phyloP scores from a whole-genome alignment of 2,888 invertebrate species.

The Dicranocentrus wangi region DNA sequence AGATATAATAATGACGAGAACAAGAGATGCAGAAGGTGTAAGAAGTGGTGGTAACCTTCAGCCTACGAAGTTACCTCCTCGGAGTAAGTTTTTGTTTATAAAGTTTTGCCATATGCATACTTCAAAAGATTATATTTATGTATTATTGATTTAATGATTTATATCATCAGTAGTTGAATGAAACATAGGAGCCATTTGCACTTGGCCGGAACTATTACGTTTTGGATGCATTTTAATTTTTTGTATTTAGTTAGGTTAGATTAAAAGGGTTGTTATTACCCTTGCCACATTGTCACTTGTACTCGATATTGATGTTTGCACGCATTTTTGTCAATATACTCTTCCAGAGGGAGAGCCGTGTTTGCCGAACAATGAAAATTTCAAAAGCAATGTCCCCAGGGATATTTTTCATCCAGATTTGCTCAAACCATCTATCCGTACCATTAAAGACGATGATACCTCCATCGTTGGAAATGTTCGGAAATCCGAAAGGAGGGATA shows the following conservation, averaged over 20 bases:
- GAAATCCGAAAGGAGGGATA: too few relatives aligned
- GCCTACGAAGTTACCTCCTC: slow-evolving; percentile 31
- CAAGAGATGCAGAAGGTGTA: background rate
- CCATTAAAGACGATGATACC: background rate
- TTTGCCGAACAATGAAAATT: slow-evolving; percentile 4
- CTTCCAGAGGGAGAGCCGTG: background rate
- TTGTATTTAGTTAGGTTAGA: background rate
- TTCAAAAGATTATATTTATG: background rate
- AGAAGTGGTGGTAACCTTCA: slow-evolving; percentile 7
- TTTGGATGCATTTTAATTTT: too few relatives aligned
- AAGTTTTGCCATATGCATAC: background rate
- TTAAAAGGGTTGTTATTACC: background rate
- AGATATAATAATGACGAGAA: slow-evolving; percentile 21
- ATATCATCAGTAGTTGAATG: too few relatives aligned
- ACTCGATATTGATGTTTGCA: background rate
- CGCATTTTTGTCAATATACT: background rate
- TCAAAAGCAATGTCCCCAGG: slow-evolving; percentile 15
- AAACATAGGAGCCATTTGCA: too few relatives aligned
- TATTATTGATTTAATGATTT: too few relatives aligned
- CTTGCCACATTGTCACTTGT: background rate
- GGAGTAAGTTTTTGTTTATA: slow-evolving; percentile 20
- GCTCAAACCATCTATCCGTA: background rate
- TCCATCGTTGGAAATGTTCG: too few relatives aligned
- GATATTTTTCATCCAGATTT: slow-evolving; percentile 23
- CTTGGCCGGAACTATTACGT: too few relatives aligned